Percentiles rank a stretch among this genome's conserved stretches.
Conservation (phyloP, 2,113 vertebrate species). For the Phalacrocorax brasilianus region DNA sequence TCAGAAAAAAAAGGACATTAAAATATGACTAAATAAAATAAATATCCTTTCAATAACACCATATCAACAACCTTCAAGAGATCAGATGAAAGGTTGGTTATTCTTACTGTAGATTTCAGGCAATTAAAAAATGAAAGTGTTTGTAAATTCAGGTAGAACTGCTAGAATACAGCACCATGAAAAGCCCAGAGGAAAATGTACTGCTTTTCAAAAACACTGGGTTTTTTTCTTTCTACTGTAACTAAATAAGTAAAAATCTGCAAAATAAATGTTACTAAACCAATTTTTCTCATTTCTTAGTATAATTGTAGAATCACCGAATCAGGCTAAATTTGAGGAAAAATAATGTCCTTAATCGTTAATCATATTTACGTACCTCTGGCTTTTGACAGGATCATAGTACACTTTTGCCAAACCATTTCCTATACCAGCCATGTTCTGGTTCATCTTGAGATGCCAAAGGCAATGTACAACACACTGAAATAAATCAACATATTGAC, state of each 20-base stretch:
- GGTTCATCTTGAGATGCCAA: slow-evolving; percentile 92
- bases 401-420: slow-evolving; percentile 95
- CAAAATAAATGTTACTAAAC: background rate
- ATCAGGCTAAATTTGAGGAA: background rate
- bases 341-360: background rate
- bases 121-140: background rate
- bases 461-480: too few species aligned
- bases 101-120: background rate
- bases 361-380: slow-evolving; percentile 79
- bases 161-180: background rate
- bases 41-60: background rate
- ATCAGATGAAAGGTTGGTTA: background rate
- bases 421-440: slow-evolving; percentile 95
- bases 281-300: background rate
- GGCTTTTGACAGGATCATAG: slow-evolving; percentile 94
- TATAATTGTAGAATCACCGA: background rate
- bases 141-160: background rate
- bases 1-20: background rate
- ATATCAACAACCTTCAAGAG: background rate
- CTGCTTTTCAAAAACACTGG: background rate
- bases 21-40: background rate
- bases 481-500: too few species aligned
- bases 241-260: background rate
- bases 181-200: background rate
- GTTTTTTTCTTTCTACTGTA: background rate